phyloP scores from a whole-genome alignment of 30 jellyfish, hydroid and myxozoan species.

The Aurelia sp. region DNA sequence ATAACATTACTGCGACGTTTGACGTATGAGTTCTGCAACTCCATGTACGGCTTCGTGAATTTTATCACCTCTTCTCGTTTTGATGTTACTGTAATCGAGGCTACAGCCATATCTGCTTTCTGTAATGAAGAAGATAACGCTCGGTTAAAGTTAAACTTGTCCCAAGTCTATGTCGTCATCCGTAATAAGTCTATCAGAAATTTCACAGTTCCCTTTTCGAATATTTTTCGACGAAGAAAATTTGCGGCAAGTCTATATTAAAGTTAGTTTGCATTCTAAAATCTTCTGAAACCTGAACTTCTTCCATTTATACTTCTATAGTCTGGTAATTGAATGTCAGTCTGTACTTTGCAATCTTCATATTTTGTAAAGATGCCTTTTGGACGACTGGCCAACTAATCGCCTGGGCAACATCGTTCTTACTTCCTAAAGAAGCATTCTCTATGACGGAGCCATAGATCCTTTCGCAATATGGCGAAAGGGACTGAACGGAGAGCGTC shows the following conservation, averaged over 20 bases:
- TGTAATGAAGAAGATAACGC: background rate
- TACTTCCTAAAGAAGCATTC: no score
- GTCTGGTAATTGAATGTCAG: no score
- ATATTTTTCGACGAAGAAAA: background rate
- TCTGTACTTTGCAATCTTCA: no score
- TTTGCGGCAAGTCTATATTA: no score
- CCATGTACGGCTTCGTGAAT: constrained; percentile 65
- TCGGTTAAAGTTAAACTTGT: background rate
- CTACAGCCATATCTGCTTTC: constrained; percentile 66
- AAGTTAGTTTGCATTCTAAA: no score
- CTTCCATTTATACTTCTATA: background rate
- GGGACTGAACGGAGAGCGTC: no score
- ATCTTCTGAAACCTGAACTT: background rate
- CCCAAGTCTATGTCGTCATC: no score
- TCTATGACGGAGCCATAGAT: no score
- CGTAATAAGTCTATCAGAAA: background rate
- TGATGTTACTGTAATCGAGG: constrained; percentile 48
- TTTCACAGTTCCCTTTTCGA: background rate
- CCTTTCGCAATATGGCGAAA: no score
- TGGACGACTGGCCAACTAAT: no score
- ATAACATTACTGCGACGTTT: background rate
- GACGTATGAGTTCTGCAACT: constrained; percentile 38
- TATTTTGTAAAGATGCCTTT: no score
- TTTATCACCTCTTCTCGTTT: constrained; percentile 41
- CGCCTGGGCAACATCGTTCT: no score